Evolutionary conservation across 2,113 vertebrate genomes (phyloP), one percentile per base, ranked within the genome.

Genomic region (Amia ocellicauda): DNA sequence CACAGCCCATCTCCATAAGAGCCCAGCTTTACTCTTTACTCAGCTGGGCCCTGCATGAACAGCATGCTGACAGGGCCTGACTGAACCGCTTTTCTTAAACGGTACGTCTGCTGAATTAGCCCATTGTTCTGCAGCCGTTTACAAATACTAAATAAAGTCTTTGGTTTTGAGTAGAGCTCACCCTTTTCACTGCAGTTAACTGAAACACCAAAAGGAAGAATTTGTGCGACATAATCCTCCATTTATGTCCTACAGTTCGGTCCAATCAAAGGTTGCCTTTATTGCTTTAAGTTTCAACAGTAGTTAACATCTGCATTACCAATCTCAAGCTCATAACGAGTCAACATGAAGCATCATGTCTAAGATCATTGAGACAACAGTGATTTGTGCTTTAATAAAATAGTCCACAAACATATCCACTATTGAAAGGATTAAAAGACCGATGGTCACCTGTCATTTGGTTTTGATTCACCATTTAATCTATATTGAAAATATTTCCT

Each of bases 91-190:
- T 45, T 47, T 20, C 41, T 28, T 14, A 27, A 45, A 43, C 14
- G 62, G 23, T 36, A 64, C 26, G 62, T 47, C 20, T 64, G n/a
- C 24, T 45, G 26, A 64, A 64, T 28, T 10, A 20, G 31, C 17
- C 27, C 29, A 20, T 54, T 54, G 11, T 43, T 23, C 43, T 55
- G 26, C 13, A 20, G 40, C 62, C 2, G 40, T 31, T 10, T 47
- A 52, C 40, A 31, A 52, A 28, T 36, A 64, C 17, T 40, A 45
- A 7, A 45, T 24, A 17, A n/a, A n/a, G 45, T 24, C n/a, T 58
- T 59, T 58, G 56, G 24, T 58, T 27, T 52, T 17, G 24, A 58
- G 63, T 42, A 29, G 13, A 47, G 43, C 27, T 19, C 28, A 11
- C 17, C 19, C 24, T 22, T 7, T 10, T 7, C 8, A 27, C 43